Evolutionary conservation across 2,888 invertebrate species (phyloP).

Genomic region (Autographa gamma): DNA sequence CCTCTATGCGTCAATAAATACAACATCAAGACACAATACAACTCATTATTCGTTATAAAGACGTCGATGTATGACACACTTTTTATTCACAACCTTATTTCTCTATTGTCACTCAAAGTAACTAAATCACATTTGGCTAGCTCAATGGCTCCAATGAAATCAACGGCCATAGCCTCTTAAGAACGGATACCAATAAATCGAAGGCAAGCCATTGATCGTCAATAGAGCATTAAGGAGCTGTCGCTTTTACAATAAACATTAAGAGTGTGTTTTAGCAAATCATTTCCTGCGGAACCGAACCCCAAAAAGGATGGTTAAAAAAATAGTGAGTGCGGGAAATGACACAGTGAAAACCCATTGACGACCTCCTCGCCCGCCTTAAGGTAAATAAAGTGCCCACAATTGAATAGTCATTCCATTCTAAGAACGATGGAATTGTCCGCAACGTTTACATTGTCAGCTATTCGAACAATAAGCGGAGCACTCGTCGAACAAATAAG

Average conservation of each 20-base stretch:
- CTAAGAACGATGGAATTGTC: conserved; percentile 55
- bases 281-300: conserved; percentile 80
- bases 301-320: conserved; percentile 78
- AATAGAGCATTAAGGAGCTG: conserved; percentile 84
- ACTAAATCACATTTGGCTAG: conserved; percentile 71
- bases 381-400: conserved; percentile 81
- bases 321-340: conserved; percentile 86
- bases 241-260: conserved; percentile 85
- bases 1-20: not conserved
- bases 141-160: conserved; percentile 75
- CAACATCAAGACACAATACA: conserved; percentile 4
- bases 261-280: conserved; percentile 87
- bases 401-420: conserved; percentile 87
- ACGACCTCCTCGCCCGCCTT: conserved; percentile 69
- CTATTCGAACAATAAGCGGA: conserved; percentile 69
- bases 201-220: conserved; percentile 80
- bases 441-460: conserved; percentile 68
- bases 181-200: conserved; percentile 84
- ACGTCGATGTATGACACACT: conserved; percentile 39
- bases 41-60: conserved; percentile 20
- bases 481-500: conserved; percentile 72
- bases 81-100: conserved; percentile 49
- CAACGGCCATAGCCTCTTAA: conserved; percentile 81
- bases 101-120: conserved; percentile 66
- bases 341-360: conserved; percentile 82